Base-by-base conservation (phyloP, 2,888 invertebrate species). In the Lomographa bimaculata region DNA sequence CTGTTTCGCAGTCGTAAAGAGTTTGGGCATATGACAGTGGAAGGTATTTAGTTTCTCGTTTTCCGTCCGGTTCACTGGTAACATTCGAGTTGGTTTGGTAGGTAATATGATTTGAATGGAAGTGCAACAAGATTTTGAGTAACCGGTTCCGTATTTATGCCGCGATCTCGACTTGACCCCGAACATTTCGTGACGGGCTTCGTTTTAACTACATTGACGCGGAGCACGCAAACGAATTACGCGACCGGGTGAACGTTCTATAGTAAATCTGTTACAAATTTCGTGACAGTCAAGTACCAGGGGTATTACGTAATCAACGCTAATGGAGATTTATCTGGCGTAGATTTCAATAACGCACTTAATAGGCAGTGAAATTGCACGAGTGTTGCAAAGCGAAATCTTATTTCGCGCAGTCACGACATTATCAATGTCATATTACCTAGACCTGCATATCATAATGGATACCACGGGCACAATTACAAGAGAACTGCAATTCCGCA, bases 331-430 rank as follows among this genome's bases (percentile, higher is more conserved):
- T 59, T 60, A 60, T 65, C 54, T 51, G 41, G 50, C 55, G 52
- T 60, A 51, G 48, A 57, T 71, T 68, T 67, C 65, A 68, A 72
- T 70, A 66, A 63, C 57, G 44, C 47, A 49, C 54, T 58, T 55
- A 46, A 44, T 44, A 45, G 34, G 32, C 33, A 41, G 40, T 53
- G 60, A 67, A 70, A 71, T 62, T 65, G 53, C 52, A 57, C 59
- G 58, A 53, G 53, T 63, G 60, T 69, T 66, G 64, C 65, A 50
- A 54, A 58, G 62, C 47, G 51, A 63, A 69, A 68, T 65, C 65
- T 72, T 66, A 74, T 74, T 71, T 64, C 67, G 54, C 56, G 50
- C 40, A 71, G 74, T 77, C 77, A 79, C 79, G 77, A 77, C 65
- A 71, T 48, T 61, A 61, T 58, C 61, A 69, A 61, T 64, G 61